These are phyloP conservation scores for Punctoribates punctum DNA, from an alignment of 2,888 invertebrate species.

Conservation along the genomic window DNA sequence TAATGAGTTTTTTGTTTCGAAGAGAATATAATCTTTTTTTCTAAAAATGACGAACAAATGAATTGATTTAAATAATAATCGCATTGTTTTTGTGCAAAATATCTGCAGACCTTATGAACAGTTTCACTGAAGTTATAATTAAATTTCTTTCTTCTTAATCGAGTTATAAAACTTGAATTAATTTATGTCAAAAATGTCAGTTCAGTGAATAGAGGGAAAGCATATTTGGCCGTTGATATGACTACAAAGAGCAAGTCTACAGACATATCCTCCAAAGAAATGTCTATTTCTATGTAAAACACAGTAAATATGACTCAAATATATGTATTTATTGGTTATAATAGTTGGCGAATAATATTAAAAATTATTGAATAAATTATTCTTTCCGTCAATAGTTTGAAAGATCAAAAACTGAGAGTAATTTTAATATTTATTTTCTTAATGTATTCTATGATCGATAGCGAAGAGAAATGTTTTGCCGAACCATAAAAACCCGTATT, in stretches of 20 bases:
- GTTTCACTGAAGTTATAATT: slow-evolving; percentile 1
- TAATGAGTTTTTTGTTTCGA: no score
- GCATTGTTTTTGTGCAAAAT: not conserved
- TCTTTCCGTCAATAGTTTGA: slow-evolving; percentile 15
- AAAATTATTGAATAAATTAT: slow-evolving; percentile 30
- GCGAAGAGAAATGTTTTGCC: not conserved
- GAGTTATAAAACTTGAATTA: slow-evolving; percentile 34
- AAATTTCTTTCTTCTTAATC: slow-evolving; percentile 30
- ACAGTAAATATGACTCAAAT: slow-evolving; percentile 16
- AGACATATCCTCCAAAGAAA: no score
- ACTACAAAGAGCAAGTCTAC: not conserved
- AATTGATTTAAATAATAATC: not conserved
- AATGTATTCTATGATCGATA: no score
- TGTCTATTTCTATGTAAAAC: not conserved
- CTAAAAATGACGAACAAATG: no score
- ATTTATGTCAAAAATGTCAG: slow-evolving; percentile 37
- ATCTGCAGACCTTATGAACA: not conserved
- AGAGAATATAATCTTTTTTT: no score
- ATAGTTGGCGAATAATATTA: not conserved
- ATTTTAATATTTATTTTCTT: slow-evolving; percentile 10
- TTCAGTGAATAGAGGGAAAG: not conserved
- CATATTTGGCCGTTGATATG: not conserved
- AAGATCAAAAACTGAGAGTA: not conserved
- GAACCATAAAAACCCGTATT: not conserved
- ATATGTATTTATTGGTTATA: slow-evolving; percentile 16